Conservation (phyloP, 2,113 vertebrate genomes). For the Drymodes brunneopygia region DNA sequence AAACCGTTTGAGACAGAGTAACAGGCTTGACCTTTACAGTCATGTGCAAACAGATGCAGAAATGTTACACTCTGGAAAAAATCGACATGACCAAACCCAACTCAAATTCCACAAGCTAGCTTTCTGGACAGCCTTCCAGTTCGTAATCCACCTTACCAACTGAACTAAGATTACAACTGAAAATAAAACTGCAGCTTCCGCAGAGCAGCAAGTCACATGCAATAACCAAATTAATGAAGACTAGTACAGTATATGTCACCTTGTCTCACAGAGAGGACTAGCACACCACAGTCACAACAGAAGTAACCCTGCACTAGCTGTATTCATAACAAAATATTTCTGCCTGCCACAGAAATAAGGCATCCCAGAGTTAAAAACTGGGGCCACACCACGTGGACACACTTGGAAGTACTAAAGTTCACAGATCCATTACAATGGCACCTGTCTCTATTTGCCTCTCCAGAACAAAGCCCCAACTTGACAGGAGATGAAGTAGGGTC, state of each 20-base stretch:
- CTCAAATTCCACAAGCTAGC: neutral
- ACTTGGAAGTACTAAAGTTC: neutral
- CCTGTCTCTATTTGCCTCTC: neutral
- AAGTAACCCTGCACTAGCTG: neutral
- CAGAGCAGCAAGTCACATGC: neutral
- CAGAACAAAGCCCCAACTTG: neutral
- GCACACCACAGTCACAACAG: neutral
- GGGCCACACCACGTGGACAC: accelerated
- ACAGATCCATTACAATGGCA: neutral
- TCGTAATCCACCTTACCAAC: neutral
- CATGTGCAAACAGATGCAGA: neutral
- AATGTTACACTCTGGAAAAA: neutral
- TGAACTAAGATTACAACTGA: neutral
- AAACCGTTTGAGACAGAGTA: neutral
- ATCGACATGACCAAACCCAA: accelerated
- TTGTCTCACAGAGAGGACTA: accelerated
- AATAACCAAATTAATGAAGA: neutral
- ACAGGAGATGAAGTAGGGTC: neutral
- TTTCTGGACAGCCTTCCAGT: neutral
- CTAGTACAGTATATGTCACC: accelerated
- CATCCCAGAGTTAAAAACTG: neutral
- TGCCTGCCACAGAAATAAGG: neutral
- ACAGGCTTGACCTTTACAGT: neutral
- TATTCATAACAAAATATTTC: accelerated
- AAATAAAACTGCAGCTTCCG: neutral